Evolutionary conservation across 2,113 vertebrate genomes (phyloP), one percentile per base, ranked within the genome.

Genomic region (Pipa parva): DNA sequence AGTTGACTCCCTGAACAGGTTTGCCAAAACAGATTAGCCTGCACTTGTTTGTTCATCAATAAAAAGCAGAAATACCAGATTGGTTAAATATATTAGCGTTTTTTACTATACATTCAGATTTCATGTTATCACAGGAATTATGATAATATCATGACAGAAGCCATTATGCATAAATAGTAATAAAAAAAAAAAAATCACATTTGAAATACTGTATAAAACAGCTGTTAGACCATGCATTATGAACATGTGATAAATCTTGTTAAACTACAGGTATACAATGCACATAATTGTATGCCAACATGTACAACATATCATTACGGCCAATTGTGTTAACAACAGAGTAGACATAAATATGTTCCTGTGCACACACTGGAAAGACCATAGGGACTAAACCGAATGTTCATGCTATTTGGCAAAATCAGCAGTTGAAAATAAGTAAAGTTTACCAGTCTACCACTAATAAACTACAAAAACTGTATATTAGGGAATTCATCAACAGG

Each of bases 21-120:
- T n/a, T n/a, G n/a, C n/a, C n/a, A n/a, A n/a, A n/a, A n/a, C n/a
- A n/a, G n/a, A n/a, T n/a, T n/a, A n/a, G n/a, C n/a, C n/a, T n/a
- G n/a, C n/a, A n/a, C n/a, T n/a, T n/a, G n/a, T n/a, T n/a, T n/a
- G n/a, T n/a, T n/a, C n/a, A n/a, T n/a, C n/a, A n/a, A n/a, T n/a
- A n/a, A n/a, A n/a, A n/a, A n/a, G n/a, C n/a, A n/a, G n/a, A n/a
- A n/a, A n/a, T n/a, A n/a, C n/a, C n/a, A n/a, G n/a, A n/a, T n/a
- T n/a, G n/a, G n/a, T n/a, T 12, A 39, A 39, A 39, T 39, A 39
- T 39, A 39, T 39, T 39, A 39, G 3, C 12, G 12, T 39, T 39
- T 37, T 62, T 62, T 49, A 62, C 49, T 49, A 49, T 50, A 50
- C 59, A 62, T 62, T 29, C 11, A 42, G 45, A 15, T 59, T n/a